Conservation (phyloP, 2,888 invertebrate genomes). For the Hololepta plana region DNA sequence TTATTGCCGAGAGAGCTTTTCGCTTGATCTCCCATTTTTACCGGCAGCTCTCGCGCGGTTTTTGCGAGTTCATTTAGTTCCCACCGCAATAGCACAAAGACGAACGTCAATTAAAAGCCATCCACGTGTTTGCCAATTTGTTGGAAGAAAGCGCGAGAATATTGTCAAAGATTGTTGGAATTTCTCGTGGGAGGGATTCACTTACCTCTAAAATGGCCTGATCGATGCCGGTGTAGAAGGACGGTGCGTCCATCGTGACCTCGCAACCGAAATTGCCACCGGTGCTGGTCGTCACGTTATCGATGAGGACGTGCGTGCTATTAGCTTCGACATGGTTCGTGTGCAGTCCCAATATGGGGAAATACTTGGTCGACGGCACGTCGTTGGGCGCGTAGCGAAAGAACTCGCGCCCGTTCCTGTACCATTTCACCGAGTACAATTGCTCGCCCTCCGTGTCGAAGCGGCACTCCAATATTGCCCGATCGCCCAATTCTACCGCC, state of each 20-base stretch:
- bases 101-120: too few species aligned
- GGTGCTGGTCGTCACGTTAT: conserved; percentile 19
- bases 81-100: too few species aligned
- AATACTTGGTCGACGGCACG: conserved; percentile 44
- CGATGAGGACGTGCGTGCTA: conserved; percentile 21
- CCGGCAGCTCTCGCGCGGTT: too few species aligned
- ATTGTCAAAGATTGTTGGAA: too few species aligned
- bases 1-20: too few species aligned
- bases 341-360: conserved; percentile 39
- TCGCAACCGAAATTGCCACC: conserved; percentile 24
- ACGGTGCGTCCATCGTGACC: conserved; percentile 25
- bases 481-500: conserved; percentile 43
- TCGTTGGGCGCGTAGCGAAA: conserved; percentile 40
- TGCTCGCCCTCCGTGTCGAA: conserved; percentile 48
- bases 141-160: too few species aligned
- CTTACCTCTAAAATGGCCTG: conserved; percentile 36
- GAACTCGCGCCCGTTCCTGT: conserved; percentile 43
- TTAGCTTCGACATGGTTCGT: conserved; percentile 35
- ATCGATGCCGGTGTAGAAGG: conserved; percentile 23
- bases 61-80: too few species aligned
- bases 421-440: conserved; percentile 53
- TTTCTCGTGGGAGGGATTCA: too few species aligned
- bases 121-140: too few species aligned
- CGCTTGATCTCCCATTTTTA: too few species aligned
- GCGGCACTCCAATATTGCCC: conserved; percentile 40